Evolutionary conservation across 2,113 vertebrate genomes (phyloP).

Genomic region (Eubucco bourcierii): DNA sequence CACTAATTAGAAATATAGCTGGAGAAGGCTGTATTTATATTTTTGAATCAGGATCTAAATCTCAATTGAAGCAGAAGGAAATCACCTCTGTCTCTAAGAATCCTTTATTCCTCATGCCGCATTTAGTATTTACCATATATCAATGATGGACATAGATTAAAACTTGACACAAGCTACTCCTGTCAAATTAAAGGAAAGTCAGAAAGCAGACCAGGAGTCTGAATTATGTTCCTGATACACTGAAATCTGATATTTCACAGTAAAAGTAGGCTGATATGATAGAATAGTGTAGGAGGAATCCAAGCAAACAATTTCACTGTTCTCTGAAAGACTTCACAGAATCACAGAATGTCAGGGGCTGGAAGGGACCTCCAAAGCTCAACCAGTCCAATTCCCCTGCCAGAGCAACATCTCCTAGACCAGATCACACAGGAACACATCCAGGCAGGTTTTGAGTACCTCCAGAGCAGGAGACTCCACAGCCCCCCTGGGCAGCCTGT

Average conservation of each 20-base stretch:
- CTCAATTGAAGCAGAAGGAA: background rate
- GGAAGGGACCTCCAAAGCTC: too few relatives aligned
- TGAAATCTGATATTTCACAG: background rate
- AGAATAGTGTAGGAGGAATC: background rate
- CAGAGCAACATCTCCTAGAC: too few relatives aligned
- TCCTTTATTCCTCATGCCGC: background rate
- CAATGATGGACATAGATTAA: background rate
- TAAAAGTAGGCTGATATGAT: background rate
- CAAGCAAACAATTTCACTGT: background rate
- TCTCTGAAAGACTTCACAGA: background rate
- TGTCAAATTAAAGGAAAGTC: background rate
- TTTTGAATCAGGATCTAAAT: background rate
- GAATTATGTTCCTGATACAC: background rate
- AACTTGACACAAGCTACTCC: background rate
- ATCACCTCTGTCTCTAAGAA: background rate
- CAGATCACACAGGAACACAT: too few relatives aligned
- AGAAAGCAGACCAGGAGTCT: background rate
- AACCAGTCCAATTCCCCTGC: too few relatives aligned
- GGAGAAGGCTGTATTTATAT: background rate
- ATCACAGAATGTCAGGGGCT: too few relatives aligned
- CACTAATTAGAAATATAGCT: background rate
- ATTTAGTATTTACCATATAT: background rate
- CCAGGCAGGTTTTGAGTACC: too few relatives aligned
- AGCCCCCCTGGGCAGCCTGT: too few relatives aligned
- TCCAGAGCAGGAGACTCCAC: too few relatives aligned